Evolutionary conservation across 2,888 invertebrate genomes (phyloP), one percentile per base, ranked within the genome.

Genomic region (Junonia oenone): DNA sequence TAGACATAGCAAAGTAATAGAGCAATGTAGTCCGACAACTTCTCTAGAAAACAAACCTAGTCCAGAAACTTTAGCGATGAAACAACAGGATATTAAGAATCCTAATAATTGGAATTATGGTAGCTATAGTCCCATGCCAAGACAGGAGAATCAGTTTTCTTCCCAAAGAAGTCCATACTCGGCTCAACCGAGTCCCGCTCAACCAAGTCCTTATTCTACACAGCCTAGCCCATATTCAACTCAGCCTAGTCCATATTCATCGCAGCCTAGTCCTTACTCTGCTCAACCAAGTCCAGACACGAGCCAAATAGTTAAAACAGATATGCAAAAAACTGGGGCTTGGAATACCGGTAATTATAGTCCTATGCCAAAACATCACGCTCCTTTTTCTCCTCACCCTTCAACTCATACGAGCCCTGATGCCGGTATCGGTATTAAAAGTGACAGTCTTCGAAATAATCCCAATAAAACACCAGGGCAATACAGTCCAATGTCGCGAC

Each of bases 281-380:
- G 88, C 89, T 2, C 88, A 88, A 67, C 88, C 88, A 45, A 89
- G 89, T 55, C 89, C 89, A 15, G 89, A 90, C 63, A 90, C 90
- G 40, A 89, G 89, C 63, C 89, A 89, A 71, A 89, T 89, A 49
- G 80, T 81, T 11, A 89, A 89, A 65, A 68, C 79, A 6, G 89
- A 89, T 1, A 66, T 84, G 2, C 89, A 81, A 52, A 90, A 89
- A 59, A 65, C 84, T 1, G 76, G 74, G 45, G 77, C 78, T n/a
- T 90, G 90, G 89, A 89, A 88, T 63, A 72, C 84, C 0, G 90
- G 86, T n/a, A 83, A 75, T 63, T 90, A 74, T 51, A 90, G 90
- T 62, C 89, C 90, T 1, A 84, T 90, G 83, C 81, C 88, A 13
- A 90, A 90, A 71, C 88, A 90, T 48, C 86, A 85, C 53, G 77